Evolutionary conservation across 2,113 vertebrate species (phyloP).

Genomic region (Smithornis capensis): DNA sequence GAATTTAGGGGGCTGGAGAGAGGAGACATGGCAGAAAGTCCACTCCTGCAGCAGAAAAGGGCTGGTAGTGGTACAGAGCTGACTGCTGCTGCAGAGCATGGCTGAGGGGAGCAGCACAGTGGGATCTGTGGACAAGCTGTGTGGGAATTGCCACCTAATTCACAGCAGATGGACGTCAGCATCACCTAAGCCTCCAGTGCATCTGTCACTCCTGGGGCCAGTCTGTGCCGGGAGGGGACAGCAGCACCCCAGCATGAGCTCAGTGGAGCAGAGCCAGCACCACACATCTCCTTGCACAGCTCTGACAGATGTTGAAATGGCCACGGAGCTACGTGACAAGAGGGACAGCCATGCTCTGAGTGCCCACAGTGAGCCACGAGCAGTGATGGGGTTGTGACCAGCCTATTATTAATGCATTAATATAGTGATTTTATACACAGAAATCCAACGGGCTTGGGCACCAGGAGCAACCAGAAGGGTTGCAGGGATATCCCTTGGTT

Average conservation of each 20-base stretch:
- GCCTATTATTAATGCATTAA: neutral
- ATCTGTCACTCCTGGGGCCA: neutral
- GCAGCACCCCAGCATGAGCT: neutral
- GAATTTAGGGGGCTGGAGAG: neutral
- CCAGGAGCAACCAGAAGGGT: neutral
- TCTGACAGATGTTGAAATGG: neutral
- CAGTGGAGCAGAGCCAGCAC: neutral
- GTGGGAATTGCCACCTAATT: slow-evolving; percentile 3
- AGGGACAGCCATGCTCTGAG: neutral
- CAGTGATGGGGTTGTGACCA: neutral
- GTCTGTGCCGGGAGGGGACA: neutral
- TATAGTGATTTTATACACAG: neutral
- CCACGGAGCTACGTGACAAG: neutral
- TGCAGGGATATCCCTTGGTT: neutral
- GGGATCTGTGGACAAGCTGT: neutral
- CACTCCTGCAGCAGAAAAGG: neutral
- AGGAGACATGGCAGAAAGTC: neutral
- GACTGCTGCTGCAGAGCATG: neutral
- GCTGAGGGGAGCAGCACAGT: neutral
- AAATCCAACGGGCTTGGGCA: rapidly evolving
- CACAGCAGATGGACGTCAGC: neutral
- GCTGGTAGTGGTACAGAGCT: neutral
- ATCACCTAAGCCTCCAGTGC: neutral
- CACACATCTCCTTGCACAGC: rapidly evolving
- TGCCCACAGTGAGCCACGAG: neutral